Conservation (phyloP, 2,797 vertebrate species). For the Mus spretus region DNA sequence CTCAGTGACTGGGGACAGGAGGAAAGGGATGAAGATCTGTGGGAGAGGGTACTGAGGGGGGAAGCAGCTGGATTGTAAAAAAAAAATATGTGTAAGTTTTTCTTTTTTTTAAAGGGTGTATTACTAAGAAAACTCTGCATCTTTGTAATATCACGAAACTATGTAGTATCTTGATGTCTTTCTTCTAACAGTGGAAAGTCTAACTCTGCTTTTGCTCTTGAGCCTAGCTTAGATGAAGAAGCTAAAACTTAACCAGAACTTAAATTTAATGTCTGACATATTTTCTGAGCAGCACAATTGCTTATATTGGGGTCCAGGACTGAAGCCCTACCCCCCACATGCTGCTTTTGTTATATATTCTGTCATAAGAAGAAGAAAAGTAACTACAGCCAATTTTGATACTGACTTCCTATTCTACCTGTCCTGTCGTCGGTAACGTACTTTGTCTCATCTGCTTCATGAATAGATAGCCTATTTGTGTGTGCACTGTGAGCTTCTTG, state of each 20-base stretch:
- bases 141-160: background rate
- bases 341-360: background rate
- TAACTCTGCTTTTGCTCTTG: background rate
- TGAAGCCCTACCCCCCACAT: background rate
- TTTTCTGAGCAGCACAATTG: background rate
- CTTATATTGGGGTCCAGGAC: too few species aligned
- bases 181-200: background rate
- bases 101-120: too few species aligned
- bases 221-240: background rate
- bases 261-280: background rate
- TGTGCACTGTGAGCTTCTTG: background rate
- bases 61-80: background rate
- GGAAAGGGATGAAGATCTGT: background rate
- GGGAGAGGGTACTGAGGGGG: background rate
- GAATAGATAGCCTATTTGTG: background rate
- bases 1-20: background rate
- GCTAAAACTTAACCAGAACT: background rate
- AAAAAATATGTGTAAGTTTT: background rate
- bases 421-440: background rate
- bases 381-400: background rate
- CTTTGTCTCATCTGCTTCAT: background rate
- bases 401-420: background rate
- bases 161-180: background rate
- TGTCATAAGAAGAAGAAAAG: background rate
- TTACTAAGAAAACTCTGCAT: background rate